Evolutionary conservation across 2,797 vertebrate species (phyloP).

Genomic region (Corythornis leucogaster): DNA sequence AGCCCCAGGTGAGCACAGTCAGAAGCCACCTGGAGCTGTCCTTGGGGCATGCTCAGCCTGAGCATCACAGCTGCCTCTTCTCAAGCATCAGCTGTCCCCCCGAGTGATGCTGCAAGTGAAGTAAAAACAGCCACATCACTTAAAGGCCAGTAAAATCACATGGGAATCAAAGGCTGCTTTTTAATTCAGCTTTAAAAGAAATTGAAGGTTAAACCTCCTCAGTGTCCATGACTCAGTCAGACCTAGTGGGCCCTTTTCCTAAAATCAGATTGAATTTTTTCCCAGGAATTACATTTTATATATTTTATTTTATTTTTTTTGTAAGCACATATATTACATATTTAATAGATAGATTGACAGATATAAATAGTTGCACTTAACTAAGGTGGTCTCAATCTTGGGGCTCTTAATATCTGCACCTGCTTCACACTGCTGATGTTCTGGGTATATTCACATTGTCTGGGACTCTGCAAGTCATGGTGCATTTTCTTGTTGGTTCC

Average conservation of each 20-base stretch:
- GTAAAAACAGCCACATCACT: background rate
- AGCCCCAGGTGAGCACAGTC: background rate
- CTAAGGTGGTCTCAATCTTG: background rate
- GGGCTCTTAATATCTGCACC: background rate
- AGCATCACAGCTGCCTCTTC: background rate
- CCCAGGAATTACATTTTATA: background rate
- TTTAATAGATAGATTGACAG: background rate
- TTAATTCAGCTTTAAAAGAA: background rate
- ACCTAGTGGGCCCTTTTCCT: background rate
- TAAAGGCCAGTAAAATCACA: background rate
- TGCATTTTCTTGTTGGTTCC: fast-evolving
- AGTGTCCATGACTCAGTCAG: background rate
- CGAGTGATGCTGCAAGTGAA: background rate
- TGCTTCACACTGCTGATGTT: background rate
- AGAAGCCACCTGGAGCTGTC: background rate
- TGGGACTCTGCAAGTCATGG: background rate
- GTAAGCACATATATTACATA: background rate
- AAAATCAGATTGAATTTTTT: background rate
- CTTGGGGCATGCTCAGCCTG: background rate
- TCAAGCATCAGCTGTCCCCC: background rate
- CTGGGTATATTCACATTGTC: background rate
- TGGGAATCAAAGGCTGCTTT: background rate
- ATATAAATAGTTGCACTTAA: background rate
- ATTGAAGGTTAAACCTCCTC: background rate
- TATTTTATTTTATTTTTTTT: background rate